phyloP scores from a whole-genome alignment of 2,797 vertebrate species.

The Enteromius anoplus region DNA sequence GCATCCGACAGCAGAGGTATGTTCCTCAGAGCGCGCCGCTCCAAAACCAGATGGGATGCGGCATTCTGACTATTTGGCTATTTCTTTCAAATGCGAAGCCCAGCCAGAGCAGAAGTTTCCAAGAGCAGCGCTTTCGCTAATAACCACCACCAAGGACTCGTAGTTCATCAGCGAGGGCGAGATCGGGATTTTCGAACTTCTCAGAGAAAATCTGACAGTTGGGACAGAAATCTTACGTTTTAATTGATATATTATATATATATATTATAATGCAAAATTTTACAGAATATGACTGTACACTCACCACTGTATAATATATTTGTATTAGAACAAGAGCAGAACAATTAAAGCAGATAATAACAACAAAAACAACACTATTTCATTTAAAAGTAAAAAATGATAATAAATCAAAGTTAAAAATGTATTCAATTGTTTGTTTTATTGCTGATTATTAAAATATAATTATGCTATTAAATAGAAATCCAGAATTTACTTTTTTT shows the following conservation, averaged over 20 bases:
- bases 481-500: not conserved
- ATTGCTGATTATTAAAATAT: not conserved
- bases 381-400: not conserved
- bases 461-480: not conserved
- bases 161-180: not conserved
- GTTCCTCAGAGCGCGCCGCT: constrained; percentile 26
- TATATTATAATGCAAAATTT: not conserved
- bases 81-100: constrained; percentile 23
- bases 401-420: not conserved
- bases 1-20: constrained; percentile 30
- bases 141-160: not conserved
- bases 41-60: constrained; percentile 52
- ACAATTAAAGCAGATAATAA: not conserved
- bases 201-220: too few species aligned
- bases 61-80: constrained; percentile 47
- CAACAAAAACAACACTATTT: not conserved
- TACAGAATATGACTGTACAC: not conserved
- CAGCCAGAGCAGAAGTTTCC: not conserved
- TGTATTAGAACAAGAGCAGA: not conserved
- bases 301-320: not conserved
- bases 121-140: not conserved
- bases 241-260: too few species aligned
- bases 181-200: not conserved
- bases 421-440: not conserved
- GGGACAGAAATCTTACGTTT: not conserved